phyloP scores from a whole-genome alignment of 1,140 invertebrate species.

The Drosophila arawakana region DNA sequence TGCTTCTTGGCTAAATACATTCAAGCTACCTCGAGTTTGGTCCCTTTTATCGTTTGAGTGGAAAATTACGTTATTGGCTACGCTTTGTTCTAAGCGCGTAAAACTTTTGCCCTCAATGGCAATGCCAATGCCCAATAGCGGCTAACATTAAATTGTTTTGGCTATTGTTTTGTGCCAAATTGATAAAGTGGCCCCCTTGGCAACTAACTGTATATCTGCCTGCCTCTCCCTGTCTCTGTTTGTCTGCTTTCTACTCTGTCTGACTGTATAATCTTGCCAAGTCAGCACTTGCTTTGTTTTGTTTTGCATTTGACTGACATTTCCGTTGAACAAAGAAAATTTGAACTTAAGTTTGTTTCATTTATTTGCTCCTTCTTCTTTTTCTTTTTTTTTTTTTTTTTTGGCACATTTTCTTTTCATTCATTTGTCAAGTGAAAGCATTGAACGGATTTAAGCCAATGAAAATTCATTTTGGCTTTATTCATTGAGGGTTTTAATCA shows the following conservation, averaged over 20 bases:
- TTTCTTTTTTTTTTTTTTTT: background rate
- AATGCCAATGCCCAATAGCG: conserved; percentile 1
- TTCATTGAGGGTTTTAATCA: background rate
- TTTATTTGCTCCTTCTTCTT: too few species aligned
- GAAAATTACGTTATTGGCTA: conserved; percentile 75
- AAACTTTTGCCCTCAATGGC: conserved; percentile 28
- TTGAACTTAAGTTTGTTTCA: conserved; percentile 1
- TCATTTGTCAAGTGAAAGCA: conserved; percentile 3
- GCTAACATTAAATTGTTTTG: conserved; percentile 46
- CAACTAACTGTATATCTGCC: conserved; percentile 15
- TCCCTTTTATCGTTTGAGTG: conserved; percentile 77
- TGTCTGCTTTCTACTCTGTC: conserved; percentile 2
- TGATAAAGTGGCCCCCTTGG: conserved; percentile 36
- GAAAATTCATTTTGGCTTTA: background rate
- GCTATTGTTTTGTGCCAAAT: conserved; percentile 52
- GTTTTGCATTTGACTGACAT: conserved; percentile 20
- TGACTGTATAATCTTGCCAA: conserved; percentile 24
- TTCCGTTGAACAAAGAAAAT: conserved; percentile 20
- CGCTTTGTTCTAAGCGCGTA: conserved; percentile 41
- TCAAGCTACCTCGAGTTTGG: conserved; percentile 1
- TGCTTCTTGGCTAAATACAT: conserved; percentile 29
- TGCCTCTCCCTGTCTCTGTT: too few species aligned
- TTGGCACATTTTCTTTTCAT: background rate
- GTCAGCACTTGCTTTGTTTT: conserved; percentile 29
- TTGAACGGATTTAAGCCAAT: conserved; percentile 2